Base-by-base conservation (phyloP, 2,797 vertebrate genomes). In the Melanotaenia pygmaea region DNA sequence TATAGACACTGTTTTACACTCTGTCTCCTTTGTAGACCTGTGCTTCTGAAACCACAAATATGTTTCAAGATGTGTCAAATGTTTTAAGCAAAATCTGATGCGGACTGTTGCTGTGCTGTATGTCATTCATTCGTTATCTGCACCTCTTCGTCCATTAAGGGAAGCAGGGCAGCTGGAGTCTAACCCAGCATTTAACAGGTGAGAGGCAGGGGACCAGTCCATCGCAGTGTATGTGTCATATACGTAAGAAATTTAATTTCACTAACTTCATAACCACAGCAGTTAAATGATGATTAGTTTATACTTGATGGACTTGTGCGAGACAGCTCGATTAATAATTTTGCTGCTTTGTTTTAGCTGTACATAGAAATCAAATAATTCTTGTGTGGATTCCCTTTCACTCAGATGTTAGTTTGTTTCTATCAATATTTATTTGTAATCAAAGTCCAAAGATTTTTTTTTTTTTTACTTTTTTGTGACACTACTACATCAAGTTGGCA, bases 381-480 rank as follows among this genome's bases (percentile, higher is more conserved):
- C 20, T 45, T 28, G 0, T 28, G 10, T 14, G 8, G 22, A 2
- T 12, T 40, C 18, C 5, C 9, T 50, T 50, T 54, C 60, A 6
- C 14, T 37, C 71, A 18, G 5, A 20, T 75, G 24, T 60, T 64
- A 57, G 77, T 81, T 79, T 85, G 18, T 78, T 58, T 8, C 32
- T 32, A 54, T 30, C 70, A 2, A 26, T 84, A 81, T 89, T 80
- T 89, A 89, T 89, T 84, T 72, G 28, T n/a, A 70, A 75, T 83
- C 50, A 64, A 64, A 79, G 63, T 82, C 77, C 77, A 88, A 85
- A 90, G 67, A 73, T 14, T 14, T 24, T 71, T 74, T 37, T 71
- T 74, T 37, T 10, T 37, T 16, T 16, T 16, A 32, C 28, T 24
- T 67, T 7, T 8, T 47, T 74, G 60, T 51, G 20, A 58, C 11